A percentile compares a stretch with the other conserved stretches of the same genome.
Evolutionary conservation across 2,113 vertebrate species (phyloP).

Genomic region (Sinocyclocheilus rhinocerous): DNA sequence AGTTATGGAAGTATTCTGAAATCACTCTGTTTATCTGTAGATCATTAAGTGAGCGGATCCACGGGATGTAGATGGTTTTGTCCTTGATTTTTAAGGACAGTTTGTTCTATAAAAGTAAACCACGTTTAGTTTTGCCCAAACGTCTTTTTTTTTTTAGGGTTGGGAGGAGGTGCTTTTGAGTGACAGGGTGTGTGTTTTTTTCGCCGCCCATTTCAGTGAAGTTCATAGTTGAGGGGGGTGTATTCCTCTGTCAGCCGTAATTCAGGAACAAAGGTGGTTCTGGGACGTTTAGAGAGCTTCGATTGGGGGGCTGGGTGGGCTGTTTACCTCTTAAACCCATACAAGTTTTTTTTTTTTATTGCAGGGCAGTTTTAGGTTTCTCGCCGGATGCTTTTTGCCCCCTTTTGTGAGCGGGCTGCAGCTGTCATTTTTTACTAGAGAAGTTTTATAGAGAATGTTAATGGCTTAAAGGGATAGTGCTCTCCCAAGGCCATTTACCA

Average conservation of each 20-base stretch:
- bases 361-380: slow-evolving; percentile 75
- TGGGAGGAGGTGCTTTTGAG: not conserved
- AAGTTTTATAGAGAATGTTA: slow-evolving; percentile 76
- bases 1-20: not conserved
- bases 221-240: slow-evolving; percentile 62
- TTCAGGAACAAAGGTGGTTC: slow-evolving; percentile 76
- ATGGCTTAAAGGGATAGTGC: slow-evolving; percentile 78
- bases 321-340: slow-evolving; percentile 69
- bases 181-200: slow-evolving; percentile 5
- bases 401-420: slow-evolving; percentile 75
- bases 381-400: slow-evolving; percentile 68
- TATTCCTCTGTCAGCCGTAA: slow-evolving; percentile 76
- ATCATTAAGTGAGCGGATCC: not conserved
- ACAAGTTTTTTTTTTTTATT: slow-evolving; percentile 69
- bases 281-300: slow-evolving; percentile 51
- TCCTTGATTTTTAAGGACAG: not conserved
- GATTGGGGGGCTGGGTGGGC: slow-evolving; percentile 40
- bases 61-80: not conserved
- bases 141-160: not conserved
- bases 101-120: not conserved
- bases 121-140: not conserved
- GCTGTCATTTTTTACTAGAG: slow-evolving; percentile 82
- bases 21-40: slow-evolving; percentile 9
- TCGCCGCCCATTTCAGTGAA: slow-evolving; percentile 42
- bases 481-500: slow-evolving; percentile 38